phyloP scores from a whole-genome alignment of 2,113 vertebrate species.

The Oreamnos americanus region DNA sequence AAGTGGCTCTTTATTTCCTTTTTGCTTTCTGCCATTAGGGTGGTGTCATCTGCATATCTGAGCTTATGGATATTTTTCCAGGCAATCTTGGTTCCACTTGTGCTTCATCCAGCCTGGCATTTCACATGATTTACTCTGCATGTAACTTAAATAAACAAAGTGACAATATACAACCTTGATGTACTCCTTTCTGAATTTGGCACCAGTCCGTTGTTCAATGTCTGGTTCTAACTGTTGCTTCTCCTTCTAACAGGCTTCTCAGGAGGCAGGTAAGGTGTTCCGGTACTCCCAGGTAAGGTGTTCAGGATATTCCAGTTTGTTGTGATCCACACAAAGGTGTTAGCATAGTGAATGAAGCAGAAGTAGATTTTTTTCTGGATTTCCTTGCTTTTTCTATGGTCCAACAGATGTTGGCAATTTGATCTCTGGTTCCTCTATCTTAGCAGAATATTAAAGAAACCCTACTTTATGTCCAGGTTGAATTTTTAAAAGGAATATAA shows the following conservation, averaged over 20 bases:
- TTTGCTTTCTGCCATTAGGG: not conserved
- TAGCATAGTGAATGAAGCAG: not conserved
- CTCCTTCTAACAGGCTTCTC: not conserved
- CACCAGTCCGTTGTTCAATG: not conserved
- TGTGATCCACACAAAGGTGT: not conserved
- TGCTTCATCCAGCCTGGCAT: not conserved
- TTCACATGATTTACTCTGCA: not conserved
- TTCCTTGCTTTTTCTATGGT: not conserved
- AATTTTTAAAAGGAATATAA: not conserved
- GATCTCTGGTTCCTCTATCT: not conserved
- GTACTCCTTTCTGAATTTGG: not conserved
- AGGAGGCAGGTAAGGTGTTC: not conserved
- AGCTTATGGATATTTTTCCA: not conserved
- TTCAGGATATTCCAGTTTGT: not conserved
- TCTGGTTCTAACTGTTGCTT: not conserved
- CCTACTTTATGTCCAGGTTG: not conserved
- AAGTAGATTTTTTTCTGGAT: not conserved
- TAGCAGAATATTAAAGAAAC: not conserved
- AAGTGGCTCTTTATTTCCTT: not conserved
- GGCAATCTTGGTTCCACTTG: not conserved
- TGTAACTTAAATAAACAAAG: not conserved
- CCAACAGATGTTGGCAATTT: not conserved
- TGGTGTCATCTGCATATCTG: not conserved
- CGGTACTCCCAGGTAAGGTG: not conserved
- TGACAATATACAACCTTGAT: not conserved